These are phyloP conservation scores for Cinara cedri DNA, from an alignment of 2,888 invertebrate genomes.

Conservation along the genomic window DNA sequence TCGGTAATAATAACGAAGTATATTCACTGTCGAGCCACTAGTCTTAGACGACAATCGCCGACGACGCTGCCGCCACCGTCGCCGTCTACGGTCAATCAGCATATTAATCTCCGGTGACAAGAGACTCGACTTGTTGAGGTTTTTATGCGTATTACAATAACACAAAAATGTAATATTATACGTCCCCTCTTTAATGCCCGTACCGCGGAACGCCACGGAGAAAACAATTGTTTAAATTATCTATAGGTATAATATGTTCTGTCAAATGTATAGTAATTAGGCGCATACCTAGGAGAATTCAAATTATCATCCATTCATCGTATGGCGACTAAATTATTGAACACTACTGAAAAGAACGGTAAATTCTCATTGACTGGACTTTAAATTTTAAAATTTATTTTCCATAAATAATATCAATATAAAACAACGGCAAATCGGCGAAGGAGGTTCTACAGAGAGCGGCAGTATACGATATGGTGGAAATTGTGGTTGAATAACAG, in stretches of 20 bases:
- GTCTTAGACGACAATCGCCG: constrained; percentile 11
- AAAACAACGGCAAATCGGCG: too few species aligned
- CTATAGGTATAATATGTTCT: too few species aligned
- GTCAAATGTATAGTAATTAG: constrained; percentile 49
- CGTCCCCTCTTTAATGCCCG: background rate
- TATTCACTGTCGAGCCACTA: constrained; percentile 44
- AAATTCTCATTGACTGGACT: too few species aligned
- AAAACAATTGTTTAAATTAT: constrained; percentile 52
- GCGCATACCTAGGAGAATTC: constrained; percentile 29
- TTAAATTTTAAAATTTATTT: too few species aligned
- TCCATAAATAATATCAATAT: too few species aligned
- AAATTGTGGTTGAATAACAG: too few species aligned
- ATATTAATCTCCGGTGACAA: constrained; percentile 41
- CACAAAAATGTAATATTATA: too few species aligned
- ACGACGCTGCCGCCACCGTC: background rate
- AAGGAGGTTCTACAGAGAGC: too few species aligned
- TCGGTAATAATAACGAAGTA: constrained; percentile 30
- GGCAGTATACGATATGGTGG: too few species aligned
- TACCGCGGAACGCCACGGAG: constrained; percentile 19
- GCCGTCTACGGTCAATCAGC: constrained; percentile 26
- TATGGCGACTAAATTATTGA: too few species aligned
- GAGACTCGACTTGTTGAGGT: constrained; percentile 25
- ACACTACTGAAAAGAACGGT: too few species aligned
- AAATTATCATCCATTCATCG: constrained; percentile 22
- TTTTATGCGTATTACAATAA: background rate